These are phyloP conservation scores for Tetramorium alpestre DNA, from an alignment of 1,140 invertebrate genomes.

Conservation along the genomic window DNA sequence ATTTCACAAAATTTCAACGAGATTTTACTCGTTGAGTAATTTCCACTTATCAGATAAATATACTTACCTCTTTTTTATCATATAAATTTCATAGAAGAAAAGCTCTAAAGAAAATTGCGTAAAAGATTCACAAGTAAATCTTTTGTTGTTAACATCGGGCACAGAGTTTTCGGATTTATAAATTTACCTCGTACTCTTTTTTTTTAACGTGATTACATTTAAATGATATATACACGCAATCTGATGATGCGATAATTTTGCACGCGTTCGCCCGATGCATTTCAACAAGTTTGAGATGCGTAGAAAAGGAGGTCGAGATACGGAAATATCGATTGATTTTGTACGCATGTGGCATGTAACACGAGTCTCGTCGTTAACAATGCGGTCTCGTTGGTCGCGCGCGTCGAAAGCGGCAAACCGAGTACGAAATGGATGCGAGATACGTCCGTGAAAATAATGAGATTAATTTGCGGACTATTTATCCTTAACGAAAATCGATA, in stretches of 20 bases:
- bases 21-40: not conserved
- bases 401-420: not conserved
- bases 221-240: not conserved
- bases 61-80: not conserved
- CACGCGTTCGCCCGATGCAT: not conserved
- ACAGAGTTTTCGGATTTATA: not conserved
- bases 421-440: not conserved
- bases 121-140: not conserved
- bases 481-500: not conserved
- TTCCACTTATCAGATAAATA: not conserved
- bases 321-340: slow-evolving; percentile 48
- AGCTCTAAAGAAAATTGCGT: not conserved
- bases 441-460: not conserved
- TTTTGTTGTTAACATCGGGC: not conserved
- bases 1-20: slow-evolving; percentile 14
- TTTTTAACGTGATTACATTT: slow-evolving; percentile 1
- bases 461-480: not conserved
- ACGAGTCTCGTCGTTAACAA: not conserved
- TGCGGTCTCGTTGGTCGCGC: not conserved
- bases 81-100: not conserved
- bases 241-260: not conserved
- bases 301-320: slow-evolving; percentile 25
- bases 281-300: slow-evolving; percentile 31
- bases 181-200: not conserved
- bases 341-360: slow-evolving; percentile 6